A percentile compares a stretch with the other conserved stretches of the same genome.
Evolutionary conservation across 2,113 vertebrate genomes (phyloP).

Genomic region (Microtus montanus): DNA sequence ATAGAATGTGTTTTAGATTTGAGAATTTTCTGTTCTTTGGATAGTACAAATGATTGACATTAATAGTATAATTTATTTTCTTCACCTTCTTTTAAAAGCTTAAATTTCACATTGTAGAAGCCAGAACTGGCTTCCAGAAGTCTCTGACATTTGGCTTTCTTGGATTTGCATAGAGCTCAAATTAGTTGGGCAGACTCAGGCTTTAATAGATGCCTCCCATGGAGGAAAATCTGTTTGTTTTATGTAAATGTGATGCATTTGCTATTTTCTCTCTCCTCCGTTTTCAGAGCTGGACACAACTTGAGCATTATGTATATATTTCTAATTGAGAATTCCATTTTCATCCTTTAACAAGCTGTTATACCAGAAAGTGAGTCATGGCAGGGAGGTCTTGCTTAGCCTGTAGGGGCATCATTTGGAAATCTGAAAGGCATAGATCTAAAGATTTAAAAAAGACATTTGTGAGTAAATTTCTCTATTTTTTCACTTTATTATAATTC

Average conservation of each 20-base stretch:
- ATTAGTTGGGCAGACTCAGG: not conserved
- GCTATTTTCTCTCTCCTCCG: conserved; percentile 63
- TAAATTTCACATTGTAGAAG: conserved; percentile 25
- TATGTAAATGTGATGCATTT: conserved; percentile 65
- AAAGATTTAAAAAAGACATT: not conserved
- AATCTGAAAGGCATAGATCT: not conserved
- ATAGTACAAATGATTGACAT: not conserved
- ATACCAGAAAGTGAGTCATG: conserved; percentile 27
- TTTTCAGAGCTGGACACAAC: conserved; percentile 62
- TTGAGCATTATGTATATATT: conserved; percentile 62
- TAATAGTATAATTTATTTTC: not conserved
- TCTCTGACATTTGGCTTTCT: conserved; percentile 40
- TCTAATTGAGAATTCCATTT: conserved; percentile 70
- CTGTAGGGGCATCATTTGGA: not conserved
- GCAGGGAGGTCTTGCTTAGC: not conserved
- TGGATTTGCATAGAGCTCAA: conserved; percentile 33
- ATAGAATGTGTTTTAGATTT: conserved; percentile 1
- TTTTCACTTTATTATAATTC: not conserved
- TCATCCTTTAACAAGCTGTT: conserved; percentile 65
- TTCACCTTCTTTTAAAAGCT: not conserved
- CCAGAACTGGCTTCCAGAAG: not conserved
- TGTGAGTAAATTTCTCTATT: not conserved
- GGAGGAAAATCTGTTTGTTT: conserved; percentile 67
- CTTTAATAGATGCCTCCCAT: conserved; percentile 48
- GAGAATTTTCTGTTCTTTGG: not conserved